A percentile compares a stretch with the other conserved stretches of the same genome.
Evolutionary conservation across 2,797 vertebrate species (phyloP).

Genomic region (Vultur gryphus): DNA sequence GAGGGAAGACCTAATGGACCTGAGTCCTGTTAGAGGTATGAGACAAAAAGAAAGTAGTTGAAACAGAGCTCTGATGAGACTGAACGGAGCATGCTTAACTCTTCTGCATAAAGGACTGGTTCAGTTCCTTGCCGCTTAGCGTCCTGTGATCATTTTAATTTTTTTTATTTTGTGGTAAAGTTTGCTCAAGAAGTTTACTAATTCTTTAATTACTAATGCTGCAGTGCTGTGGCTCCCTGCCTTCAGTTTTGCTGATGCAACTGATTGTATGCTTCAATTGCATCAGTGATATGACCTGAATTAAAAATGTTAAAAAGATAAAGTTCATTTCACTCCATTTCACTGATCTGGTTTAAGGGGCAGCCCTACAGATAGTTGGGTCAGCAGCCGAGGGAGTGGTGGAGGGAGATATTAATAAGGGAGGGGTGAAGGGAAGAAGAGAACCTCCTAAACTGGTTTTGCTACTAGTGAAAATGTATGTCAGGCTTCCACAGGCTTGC

Average conservation of each 20-base stretch:
- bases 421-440: not conserved
- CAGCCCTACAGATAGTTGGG: not conserved
- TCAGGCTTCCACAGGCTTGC: not conserved
- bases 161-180: not conserved
- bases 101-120: not conserved
- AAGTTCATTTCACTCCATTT: not conserved
- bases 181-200: not conserved
- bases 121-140: not conserved
- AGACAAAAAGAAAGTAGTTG: not conserved
- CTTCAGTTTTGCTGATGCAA: not conserved
- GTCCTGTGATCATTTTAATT: not conserved
- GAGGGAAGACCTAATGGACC: not conserved
- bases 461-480: not conserved
- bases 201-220: not conserved
- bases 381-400: not conserved
- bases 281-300: not conserved
- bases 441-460: slow-evolving; percentile 51
- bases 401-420: not conserved
- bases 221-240: not conserved
- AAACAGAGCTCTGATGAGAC: not conserved
- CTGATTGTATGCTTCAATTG: not conserved
- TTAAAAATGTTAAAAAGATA: not conserved
- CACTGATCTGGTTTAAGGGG: not conserved
- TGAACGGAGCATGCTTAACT: not conserved
- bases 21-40: not conserved